Percentiles rank a stretch among this genome's conserved stretches.
These are phyloP conservation scores for Tauraco hartlaubi DNA, from an alignment of 2,797 vertebrate species.

Conservation along the genomic window DNA sequence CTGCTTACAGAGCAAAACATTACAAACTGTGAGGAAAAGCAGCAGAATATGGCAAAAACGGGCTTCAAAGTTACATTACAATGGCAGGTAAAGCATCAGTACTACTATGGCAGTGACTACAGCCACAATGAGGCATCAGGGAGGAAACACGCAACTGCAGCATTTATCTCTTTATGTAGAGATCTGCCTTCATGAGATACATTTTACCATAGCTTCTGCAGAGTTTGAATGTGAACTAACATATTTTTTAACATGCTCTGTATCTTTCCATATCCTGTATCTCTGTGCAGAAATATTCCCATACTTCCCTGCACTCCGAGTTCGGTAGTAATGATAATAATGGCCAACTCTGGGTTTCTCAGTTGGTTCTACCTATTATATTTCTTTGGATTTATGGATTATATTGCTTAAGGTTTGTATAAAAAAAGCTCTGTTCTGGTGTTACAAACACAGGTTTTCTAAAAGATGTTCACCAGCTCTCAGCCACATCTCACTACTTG, in stretches of 20 bases:
- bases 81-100: background rate
- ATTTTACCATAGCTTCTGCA: background rate
- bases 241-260: background rate
- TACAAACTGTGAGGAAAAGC: background rate
- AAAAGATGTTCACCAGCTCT: background rate
- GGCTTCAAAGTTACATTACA: background rate
- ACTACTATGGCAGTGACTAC: background rate
- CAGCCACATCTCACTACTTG: background rate
- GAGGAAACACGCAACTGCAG: background rate
- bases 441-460: background rate
- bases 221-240: background rate
- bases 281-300: background rate
- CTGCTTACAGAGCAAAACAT: background rate
- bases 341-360: background rate
- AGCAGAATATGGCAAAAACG: background rate
- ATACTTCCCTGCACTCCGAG: background rate
- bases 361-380: background rate
- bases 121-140: background rate
- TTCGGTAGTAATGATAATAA: background rate
- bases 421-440: background rate
- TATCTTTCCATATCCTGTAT: background rate
- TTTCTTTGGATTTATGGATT: background rate
- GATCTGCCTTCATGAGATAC: background rate
- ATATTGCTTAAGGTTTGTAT: background rate
- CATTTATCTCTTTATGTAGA: background rate